Percentiles rank a stretch among this genome's conserved stretches.
Conservation (phyloP, 1,140 invertebrate genomes). For the Phymastichus coffea region DNA sequence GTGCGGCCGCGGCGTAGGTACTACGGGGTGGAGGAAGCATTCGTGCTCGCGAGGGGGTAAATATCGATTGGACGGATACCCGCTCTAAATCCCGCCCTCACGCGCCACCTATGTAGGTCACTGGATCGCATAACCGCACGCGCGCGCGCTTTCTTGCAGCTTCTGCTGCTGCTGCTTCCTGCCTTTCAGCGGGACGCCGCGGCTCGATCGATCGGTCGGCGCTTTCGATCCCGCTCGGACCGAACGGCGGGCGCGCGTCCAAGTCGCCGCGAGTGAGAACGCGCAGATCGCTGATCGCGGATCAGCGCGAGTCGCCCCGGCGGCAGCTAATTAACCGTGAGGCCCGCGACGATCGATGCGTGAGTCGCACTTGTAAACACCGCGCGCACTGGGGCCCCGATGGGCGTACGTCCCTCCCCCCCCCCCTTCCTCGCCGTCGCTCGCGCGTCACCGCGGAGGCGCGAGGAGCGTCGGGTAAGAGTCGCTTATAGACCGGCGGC, state of each 20-base stretch:
- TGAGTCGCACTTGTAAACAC: too few relatives aligned
- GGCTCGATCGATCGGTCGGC: neutral
- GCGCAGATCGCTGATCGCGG: too few relatives aligned
- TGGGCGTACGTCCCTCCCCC: too few relatives aligned
- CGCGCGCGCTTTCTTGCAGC: slow-evolving; percentile 33
- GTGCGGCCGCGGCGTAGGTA: too few relatives aligned
- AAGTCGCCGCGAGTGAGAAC: too few relatives aligned
- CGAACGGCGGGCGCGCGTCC: slow-evolving; percentile 1
- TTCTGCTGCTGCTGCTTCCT: neutral
- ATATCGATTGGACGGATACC: slow-evolving; percentile 51
- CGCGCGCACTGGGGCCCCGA: slow-evolving; percentile 1
- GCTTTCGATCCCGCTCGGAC: too few relatives aligned
- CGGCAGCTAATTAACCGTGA: too few relatives aligned
- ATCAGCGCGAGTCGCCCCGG: too few relatives aligned
- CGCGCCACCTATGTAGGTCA: slow-evolving; percentile 31
- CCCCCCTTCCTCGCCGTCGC: too few relatives aligned
- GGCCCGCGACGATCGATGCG: too few relatives aligned
- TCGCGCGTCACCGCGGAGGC: too few relatives aligned
- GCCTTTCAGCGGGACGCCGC: neutral
- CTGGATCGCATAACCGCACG: slow-evolving; percentile 47
- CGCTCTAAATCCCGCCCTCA: slow-evolving; percentile 50
- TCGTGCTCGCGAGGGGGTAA: slow-evolving; percentile 46
- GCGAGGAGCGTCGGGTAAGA: too few relatives aligned
- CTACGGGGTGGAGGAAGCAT: neutral
- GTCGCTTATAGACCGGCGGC: neutral